A percentile compares a stretch with the other conserved stretches of the same genome.
These are phyloP conservation scores for Sardina pilchardus DNA, from an alignment of 2,113 vertebrate species.

Conservation along the genomic window DNA sequence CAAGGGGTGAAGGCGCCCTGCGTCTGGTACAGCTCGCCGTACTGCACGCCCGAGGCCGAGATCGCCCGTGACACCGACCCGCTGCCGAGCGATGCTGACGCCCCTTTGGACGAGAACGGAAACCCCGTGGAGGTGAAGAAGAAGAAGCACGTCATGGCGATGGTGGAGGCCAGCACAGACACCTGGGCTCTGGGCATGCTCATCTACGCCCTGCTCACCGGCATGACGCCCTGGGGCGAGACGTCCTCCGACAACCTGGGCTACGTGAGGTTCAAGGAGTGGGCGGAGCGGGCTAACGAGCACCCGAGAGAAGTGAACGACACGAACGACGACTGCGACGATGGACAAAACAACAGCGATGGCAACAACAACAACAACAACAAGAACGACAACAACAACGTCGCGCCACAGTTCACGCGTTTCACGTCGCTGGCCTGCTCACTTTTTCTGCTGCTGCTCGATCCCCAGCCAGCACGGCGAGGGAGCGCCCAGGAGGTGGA, in stretches of 20 bases:
- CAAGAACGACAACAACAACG: not conserved
- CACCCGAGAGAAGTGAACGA: constrained; percentile 32
- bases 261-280: constrained; percentile 73
- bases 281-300: constrained; percentile 66
- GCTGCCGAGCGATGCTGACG: not conserved
- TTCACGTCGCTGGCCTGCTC: constrained; percentile 68
- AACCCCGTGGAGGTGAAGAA: constrained; percentile 23
- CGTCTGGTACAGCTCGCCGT: constrained; percentile 77
- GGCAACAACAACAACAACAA: not conserved
- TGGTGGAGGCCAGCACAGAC: constrained; percentile 76
- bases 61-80: constrained; percentile 38
- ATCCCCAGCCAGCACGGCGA: constrained; percentile 67
- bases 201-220: constrained; percentile 78
- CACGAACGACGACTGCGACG: not conserved
- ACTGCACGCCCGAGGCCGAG: constrained; percentile 79
- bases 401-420: constrained; percentile 65
- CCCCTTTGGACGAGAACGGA: constrained; percentile 23
- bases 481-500: constrained; percentile 69
- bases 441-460: constrained; percentile 75
- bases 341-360: not conserved
- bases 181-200: constrained; percentile 85
- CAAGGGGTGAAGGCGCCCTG: constrained; percentile 71
- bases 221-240: constrained; percentile 79
- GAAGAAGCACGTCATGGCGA: constrained; percentile 54
- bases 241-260: constrained; percentile 68